A percentile compares a stretch with the other conserved stretches of the same genome.
Evolutionary conservation across 2,797 vertebrate genomes (phyloP).

Genomic region (Semotilus atromaculatus): DNA sequence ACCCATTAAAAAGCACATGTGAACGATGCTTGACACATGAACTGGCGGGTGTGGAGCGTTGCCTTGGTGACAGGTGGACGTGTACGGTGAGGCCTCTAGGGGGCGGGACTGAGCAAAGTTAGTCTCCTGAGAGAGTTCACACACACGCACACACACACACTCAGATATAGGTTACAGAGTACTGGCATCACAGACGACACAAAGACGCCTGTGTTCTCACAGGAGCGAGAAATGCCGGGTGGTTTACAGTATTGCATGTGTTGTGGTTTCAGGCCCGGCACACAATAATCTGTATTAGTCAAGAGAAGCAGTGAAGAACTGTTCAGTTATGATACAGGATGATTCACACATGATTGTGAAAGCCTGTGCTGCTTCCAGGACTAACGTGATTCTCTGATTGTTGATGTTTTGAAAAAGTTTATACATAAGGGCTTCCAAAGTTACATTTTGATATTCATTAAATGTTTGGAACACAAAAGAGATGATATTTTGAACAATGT

Average conservation of each 20-base stretch:
- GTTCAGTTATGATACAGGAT: background rate
- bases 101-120: conserved; percentile 34
- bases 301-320: background rate
- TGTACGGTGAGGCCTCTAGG: conserved; percentile 28
- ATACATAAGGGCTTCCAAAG: too few relatives aligned
- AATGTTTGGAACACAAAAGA: background rate
- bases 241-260: conserved; percentile 24
- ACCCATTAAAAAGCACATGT: conserved; percentile 17
- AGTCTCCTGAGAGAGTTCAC: conserved; percentile 7
- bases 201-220: conserved; percentile 34
- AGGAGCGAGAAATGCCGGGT: conserved; percentile 8
- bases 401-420: background rate
- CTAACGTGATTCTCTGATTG: background rate
- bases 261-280: background rate
- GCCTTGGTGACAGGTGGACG: conserved; percentile 20
- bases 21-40: background rate
- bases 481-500: background rate
- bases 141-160: background rate
- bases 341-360: background rate
- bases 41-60: conserved; percentile 25
- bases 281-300: conserved; percentile 9
- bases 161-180: conserved; percentile 31
- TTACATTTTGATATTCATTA: background rate
- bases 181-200: conserved; percentile 24
- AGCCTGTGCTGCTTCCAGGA: background rate